A percentile compares a stretch with the other conserved stretches of the same genome.
These are phyloP conservation scores for Chrosomus eos DNA, from an alignment of 2,797 vertebrate genomes.

Conservation along the genomic window DNA sequence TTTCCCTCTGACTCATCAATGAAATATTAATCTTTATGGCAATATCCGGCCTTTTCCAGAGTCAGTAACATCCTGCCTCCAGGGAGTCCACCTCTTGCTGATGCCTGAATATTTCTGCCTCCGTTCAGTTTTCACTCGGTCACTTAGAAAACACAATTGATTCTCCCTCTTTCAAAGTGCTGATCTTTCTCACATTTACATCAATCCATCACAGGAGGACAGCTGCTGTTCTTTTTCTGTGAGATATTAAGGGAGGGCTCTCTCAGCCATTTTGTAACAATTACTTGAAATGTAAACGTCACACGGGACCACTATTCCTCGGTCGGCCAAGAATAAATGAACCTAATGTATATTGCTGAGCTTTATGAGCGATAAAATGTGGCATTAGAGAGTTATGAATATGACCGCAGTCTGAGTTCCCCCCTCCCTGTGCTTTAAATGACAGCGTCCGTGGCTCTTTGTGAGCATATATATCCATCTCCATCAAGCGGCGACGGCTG, in stretches of 20 bases:
- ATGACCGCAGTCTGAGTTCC: constrained; percentile 2
- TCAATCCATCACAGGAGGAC: constrained; percentile 32
- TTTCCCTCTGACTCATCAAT: constrained; percentile 46
- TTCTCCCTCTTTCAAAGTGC: constrained; percentile 38
- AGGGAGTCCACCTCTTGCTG: constrained; percentile 37
- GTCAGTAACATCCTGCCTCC: constrained; percentile 39
- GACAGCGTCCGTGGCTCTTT: constrained; percentile 33
- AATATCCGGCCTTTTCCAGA: constrained; percentile 46
- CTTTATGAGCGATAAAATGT: constrained; percentile 34
- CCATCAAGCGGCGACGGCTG: constrained; percentile 75
- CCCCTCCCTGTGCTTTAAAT: background rate
- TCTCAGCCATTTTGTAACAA: constrained; percentile 12
- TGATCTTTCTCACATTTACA: constrained; percentile 40
- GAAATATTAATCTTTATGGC: constrained; percentile 52
- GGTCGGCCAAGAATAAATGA: constrained; percentile 23
- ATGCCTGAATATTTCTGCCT: constrained; percentile 44
- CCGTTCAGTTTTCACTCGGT: constrained; percentile 9
- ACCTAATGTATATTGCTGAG: constrained; percentile 38
- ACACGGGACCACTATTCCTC: constrained; percentile 14
- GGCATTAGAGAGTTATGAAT: constrained; percentile 38
- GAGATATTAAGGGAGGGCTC: constrained; percentile 25
- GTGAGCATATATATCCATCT: constrained; percentile 71
- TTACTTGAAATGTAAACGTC: constrained; percentile 27
- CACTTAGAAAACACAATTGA: constrained; percentile 39
- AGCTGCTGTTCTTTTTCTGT: background rate